Evolutionary conservation across 2,888 invertebrate species (phyloP).

Genomic region (Lamellibrachia satsuma): DNA sequence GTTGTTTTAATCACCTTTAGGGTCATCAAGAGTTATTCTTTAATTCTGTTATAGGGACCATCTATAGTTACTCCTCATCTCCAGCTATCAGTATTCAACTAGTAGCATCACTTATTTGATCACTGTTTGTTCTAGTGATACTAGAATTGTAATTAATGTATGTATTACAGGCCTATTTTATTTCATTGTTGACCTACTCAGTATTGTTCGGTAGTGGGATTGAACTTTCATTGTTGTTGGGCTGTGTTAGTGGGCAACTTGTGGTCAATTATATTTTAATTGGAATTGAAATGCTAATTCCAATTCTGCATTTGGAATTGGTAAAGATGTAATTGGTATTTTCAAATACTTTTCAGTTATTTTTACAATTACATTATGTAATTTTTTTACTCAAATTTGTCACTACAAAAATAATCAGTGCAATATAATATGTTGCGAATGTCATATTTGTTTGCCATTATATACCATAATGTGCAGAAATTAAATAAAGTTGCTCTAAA

Average conservation of each 20-base stretch:
- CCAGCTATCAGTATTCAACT: background rate
- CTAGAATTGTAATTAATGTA: background rate
- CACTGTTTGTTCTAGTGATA: background rate
- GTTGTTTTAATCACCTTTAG: background rate
- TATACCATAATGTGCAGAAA: no score
- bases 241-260: background rate
- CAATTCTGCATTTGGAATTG: no score
- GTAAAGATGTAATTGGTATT: no score
- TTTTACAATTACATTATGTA: no score
- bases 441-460: no score
- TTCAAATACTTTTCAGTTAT: no score
- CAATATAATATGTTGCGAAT: no score
- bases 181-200: background rate
- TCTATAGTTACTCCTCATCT: background rate
- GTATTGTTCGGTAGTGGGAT: background rate
- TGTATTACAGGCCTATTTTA: background rate
- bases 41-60: background rate
- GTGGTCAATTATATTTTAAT: no score
- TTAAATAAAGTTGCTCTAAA: no score
- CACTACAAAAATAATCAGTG: no score
- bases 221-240: background rate
- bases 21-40: background rate
- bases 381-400: no score
- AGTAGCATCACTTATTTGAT: background rate
- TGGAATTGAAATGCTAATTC: no score